phyloP scores from a whole-genome alignment of 2,888 invertebrate species.

The Merodon equestris region DNA sequence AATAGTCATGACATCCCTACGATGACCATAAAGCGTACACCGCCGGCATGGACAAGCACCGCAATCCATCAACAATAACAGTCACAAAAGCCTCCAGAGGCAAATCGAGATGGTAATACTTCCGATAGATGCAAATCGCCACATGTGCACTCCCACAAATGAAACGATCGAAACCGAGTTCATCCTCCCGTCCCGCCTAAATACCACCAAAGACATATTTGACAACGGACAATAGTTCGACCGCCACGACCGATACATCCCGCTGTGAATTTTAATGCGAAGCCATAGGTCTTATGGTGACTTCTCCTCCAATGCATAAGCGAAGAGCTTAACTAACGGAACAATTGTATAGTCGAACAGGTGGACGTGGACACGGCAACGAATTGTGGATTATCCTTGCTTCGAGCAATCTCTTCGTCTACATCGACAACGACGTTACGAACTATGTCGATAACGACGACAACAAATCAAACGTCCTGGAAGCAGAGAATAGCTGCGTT shows the following conservation, averaged over 20 bases:
- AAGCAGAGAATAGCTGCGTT: constrained; percentile 11
- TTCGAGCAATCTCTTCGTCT: constrained; percentile 30
- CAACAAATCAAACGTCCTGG: constrained; percentile 49
- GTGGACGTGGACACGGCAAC: constrained; percentile 20
- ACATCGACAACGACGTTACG: too few relatives aligned
- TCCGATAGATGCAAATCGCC: constrained; percentile 32
- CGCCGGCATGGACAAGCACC: too few relatives aligned
- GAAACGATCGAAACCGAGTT: neutral
- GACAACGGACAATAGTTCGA: constrained; percentile 12
- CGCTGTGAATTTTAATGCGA: constrained; percentile 49
- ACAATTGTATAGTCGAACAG: constrained; percentile 14
- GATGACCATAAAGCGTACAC: neutral
- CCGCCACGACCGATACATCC: constrained; percentile 20
- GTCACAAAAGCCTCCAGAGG: constrained; percentile 19
- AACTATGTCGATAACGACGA: constrained; percentile 14
- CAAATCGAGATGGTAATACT: constrained; percentile 16
- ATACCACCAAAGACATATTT: constrained; percentile 7
- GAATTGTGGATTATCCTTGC: constrained; percentile 36
- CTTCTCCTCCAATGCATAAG: constrained; percentile 37
- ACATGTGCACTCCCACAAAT: constrained; percentile 15
- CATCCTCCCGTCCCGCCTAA: neutral
- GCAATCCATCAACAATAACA: neutral
- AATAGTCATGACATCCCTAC: too few relatives aligned
- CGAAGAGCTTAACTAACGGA: too few relatives aligned
- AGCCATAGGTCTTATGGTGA: neutral